These are phyloP conservation scores for Temnothorax ravouxi DNA, from an alignment of 2,888 invertebrate species.

Conservation along the genomic window DNA sequence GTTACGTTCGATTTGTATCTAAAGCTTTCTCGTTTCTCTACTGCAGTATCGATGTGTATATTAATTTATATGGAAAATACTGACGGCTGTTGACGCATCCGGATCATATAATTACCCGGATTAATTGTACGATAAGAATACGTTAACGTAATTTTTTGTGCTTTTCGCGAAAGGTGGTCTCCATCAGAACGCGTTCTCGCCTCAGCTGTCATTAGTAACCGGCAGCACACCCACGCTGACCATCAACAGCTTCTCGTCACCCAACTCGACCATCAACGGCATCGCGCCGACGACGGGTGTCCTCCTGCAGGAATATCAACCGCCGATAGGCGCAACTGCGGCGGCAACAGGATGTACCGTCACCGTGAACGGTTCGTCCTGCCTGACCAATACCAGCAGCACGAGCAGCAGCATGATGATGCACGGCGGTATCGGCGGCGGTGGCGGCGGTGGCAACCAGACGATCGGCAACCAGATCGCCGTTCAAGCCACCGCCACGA, in stretches of 20 bases:
- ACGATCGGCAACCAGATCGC: slow-evolving; percentile 78
- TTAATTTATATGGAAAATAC: not conserved
- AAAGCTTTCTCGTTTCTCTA: not conserved
- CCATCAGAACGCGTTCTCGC: slow-evolving; percentile 83
- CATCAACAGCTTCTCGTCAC: slow-evolving; percentile 83
- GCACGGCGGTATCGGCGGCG: slow-evolving; percentile 73
- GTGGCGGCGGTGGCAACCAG: slow-evolving; percentile 73
- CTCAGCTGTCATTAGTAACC: slow-evolving; percentile 83
- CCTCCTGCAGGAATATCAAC: slow-evolving; percentile 86
- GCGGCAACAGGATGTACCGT: slow-evolving; percentile 86
- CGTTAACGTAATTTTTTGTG: slow-evolving; percentile 20
- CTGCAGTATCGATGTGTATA: not conserved
- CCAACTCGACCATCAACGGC: slow-evolving; percentile 78
- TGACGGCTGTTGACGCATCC: no score
- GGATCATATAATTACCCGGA: not conserved
- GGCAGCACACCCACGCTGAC: slow-evolving; percentile 81
- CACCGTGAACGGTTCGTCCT: slow-evolving; percentile 81
- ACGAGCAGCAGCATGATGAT: slow-evolving; percentile 78
- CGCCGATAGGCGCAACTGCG: slow-evolving; percentile 86
- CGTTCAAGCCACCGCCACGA: slow-evolving; percentile 76
- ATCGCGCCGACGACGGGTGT: slow-evolving; percentile 82
- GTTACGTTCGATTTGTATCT: not conserved
- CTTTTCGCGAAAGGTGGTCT: slow-evolving; percentile 78
- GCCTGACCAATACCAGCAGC: slow-evolving; percentile 78
- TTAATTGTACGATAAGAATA: not conserved